A percentile compares a stretch with the other conserved stretches of the same genome.
Conservation (phyloP, 2,113 vertebrate genomes). For the Albula glossodonta region DNA sequence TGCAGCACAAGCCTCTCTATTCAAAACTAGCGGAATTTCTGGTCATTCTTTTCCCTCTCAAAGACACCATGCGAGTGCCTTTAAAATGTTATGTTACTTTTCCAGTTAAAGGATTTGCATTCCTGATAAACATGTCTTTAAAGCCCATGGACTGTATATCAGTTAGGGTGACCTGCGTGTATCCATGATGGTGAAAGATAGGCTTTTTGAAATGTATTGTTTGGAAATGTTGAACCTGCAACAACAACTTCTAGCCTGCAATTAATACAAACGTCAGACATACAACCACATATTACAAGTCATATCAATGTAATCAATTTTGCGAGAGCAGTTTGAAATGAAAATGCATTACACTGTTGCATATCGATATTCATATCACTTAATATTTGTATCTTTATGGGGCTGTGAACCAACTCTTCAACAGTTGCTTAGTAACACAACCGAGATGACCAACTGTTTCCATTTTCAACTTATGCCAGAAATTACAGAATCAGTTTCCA, state of each 20-base stretch:
- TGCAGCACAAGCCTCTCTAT: not conserved
- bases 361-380: not conserved
- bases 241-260: conserved; percentile 41
- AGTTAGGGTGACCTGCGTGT: conserved; percentile 21
- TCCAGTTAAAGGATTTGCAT: conserved; percentile 40
- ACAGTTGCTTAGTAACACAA: not conserved
- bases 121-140: conserved; percentile 40
- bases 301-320: conserved; percentile 27
- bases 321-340: conserved; percentile 21
- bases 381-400: not conserved
- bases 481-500: conserved; percentile 14
- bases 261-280: conserved; percentile 22
- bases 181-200: conserved; percentile 15
- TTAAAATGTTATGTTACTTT: conserved; percentile 44
- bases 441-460: conserved; percentile 11
- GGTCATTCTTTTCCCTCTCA: not conserved
- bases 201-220: conserved; percentile 27
- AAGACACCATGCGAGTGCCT: conserved; percentile 73
- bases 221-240: conserved; percentile 56
- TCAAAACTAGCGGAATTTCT: not conserved
- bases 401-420: not conserved
- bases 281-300: conserved; percentile 43
- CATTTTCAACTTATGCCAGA: not conserved
- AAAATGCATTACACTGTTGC: conserved; percentile 13
- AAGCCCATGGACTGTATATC: conserved; percentile 14